Evolutionary conservation across 2,888 invertebrate genomes (phyloP).

Genomic region (Nesidiocoris tenuis): DNA sequence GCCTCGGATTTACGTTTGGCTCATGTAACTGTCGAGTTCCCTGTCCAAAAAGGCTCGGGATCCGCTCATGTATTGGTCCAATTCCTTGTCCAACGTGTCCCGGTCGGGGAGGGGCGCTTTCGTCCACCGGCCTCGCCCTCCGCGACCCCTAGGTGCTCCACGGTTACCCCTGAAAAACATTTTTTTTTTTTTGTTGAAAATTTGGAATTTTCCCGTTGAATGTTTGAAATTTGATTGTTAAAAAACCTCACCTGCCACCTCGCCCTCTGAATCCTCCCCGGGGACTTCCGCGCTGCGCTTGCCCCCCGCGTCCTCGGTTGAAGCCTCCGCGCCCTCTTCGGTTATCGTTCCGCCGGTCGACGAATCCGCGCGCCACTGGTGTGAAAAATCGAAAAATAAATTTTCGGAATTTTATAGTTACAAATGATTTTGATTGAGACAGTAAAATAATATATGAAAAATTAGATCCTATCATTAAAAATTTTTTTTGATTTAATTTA

Average conservation of each 20-base stretch:
- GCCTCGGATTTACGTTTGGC: not conserved
- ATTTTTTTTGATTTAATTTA: no score
- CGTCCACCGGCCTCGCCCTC: slow-evolving; percentile 33
- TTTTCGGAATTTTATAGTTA: no score
- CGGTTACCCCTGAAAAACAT: not conserved
- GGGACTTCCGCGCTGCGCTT: not conserved
- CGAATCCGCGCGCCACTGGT: slow-evolving; percentile 18
- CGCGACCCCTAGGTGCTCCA: slow-evolving; percentile 3
- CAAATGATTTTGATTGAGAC: no score
- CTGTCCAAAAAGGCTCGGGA: slow-evolving; percentile 47
- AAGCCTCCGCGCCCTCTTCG: slow-evolving; percentile 19
- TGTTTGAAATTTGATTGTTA: not conserved
- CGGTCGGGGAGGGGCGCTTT: slow-evolving; percentile 45
- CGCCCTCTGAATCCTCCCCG: slow-evolving; percentile 21
- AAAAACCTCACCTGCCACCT: slow-evolving; percentile 14
- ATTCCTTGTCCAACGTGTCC: slow-evolving; percentile 50
- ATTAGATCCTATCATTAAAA: no score
- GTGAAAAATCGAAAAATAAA: no score
- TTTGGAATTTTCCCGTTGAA: not conserved
- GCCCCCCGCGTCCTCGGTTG: slow-evolving; percentile 12
- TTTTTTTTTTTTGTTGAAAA: not conserved
- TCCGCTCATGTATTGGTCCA: slow-evolving; percentile 50
- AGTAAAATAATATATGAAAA: no score
- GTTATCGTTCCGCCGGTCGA: slow-evolving; percentile 6
- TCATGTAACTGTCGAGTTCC: slow-evolving; percentile 48